Evolutionary conservation across 2,888 invertebrate species (phyloP).

Genomic region (Meteorus cinctellus): DNA sequence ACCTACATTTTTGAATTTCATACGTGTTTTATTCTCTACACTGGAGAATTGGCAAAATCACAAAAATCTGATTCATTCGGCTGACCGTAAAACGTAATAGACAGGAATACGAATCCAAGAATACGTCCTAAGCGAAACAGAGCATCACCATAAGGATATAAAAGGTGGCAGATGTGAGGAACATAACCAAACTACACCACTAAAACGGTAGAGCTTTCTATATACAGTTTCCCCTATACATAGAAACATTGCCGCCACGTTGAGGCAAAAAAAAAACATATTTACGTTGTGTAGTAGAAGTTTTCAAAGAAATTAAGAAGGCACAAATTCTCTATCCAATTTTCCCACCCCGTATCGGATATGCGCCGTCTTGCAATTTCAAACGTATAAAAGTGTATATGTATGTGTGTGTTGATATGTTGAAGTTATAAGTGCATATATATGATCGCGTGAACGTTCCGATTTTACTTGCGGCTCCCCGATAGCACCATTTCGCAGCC

Average conservation of each 20-base stretch:
- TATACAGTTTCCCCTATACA: neutral
- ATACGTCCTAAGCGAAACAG: conserved; percentile 53
- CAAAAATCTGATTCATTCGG: conserved; percentile 61
- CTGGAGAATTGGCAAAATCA: neutral
- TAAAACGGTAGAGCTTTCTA: neutral
- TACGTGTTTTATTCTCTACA: no score
- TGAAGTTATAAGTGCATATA: conserved; percentile 20
- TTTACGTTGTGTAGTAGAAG: neutral
- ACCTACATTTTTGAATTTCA: neutral
- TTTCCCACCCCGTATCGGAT: conserved; percentile 1
- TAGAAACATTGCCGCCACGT: neutral
- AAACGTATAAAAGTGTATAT: neutral
- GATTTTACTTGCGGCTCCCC: conserved; percentile 31
- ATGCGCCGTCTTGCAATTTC: neutral
- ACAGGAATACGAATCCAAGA: conserved; percentile 35
- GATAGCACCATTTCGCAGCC: conserved; percentile 26
- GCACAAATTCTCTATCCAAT: neutral
- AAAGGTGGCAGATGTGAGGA: conserved; percentile 62
- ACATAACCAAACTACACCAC: conserved; percentile 56
- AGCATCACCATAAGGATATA: conserved; percentile 60
- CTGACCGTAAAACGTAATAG: conserved; percentile 55
- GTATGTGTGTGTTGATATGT: conserved; percentile 1
- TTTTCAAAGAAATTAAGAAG: neutral
- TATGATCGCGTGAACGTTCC: conserved; percentile 41
- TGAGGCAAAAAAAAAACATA: neutral